These are phyloP conservation scores for Chamaetylas fuelleborni DNA, from an alignment of 2,113 vertebrate genomes.

Conservation along the genomic window DNA sequence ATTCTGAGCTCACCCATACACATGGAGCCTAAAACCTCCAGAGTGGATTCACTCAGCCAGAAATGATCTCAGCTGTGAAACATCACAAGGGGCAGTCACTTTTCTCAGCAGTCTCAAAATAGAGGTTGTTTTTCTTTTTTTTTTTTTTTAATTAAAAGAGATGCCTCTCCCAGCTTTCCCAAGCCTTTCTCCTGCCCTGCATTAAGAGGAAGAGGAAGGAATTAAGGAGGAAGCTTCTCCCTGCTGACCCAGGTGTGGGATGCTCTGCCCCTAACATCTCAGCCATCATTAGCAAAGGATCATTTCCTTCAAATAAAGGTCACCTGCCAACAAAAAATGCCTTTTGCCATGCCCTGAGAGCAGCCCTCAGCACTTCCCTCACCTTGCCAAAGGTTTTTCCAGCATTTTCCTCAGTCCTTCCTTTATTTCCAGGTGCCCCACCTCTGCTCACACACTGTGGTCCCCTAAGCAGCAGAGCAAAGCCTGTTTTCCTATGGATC, in stretches of 20 bases:
- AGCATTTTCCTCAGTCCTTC: background rate
- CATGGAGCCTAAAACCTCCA: background rate
- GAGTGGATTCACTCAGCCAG: slow-evolving; percentile 20
- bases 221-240: background rate
- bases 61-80: slow-evolving; percentile 45
- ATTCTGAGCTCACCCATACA: background rate
- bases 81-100: slow-evolving; percentile 36
- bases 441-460: fast-evolving
- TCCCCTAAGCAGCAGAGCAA: background rate
- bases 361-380: background rate
- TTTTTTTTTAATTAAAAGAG: background rate
- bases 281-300: background rate
- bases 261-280: background rate
- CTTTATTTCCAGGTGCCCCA: background rate
- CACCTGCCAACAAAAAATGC: background rate
- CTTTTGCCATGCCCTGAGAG: background rate
- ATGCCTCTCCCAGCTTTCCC: background rate
- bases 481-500: background rate
- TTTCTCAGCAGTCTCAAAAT: slow-evolving; percentile 43
- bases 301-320: background rate
- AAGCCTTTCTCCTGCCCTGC: background rate
- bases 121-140: background rate
- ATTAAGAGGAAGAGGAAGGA: background rate
- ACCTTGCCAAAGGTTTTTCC: background rate
- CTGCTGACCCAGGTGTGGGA: fast-evolving